Evolutionary conservation across 2,797 vertebrate genomes (phyloP).

Genomic region (Hoplostethus atlanticus): DNA sequence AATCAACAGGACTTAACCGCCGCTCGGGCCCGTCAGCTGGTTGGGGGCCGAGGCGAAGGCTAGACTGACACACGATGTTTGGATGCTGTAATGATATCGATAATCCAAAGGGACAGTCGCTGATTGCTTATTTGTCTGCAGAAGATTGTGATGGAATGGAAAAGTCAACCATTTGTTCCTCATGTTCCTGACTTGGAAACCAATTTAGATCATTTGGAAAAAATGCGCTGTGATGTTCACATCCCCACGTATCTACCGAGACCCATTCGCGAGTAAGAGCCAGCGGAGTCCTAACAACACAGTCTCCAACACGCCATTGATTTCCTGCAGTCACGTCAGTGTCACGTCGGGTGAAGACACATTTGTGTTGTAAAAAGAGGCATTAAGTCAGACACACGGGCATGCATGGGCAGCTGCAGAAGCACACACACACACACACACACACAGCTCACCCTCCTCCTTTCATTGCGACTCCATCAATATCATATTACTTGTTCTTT

Average conservation of each 20-base stretch:
- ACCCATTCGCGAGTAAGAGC: slow-evolving; percentile 41
- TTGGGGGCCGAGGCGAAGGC: slow-evolving; percentile 11
- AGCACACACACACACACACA: slow-evolving; percentile 34
- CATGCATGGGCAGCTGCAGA: slow-evolving; percentile 21
- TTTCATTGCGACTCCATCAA: slow-evolving; percentile 75
- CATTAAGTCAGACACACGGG: slow-evolving; percentile 62
- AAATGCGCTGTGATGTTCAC: neutral
- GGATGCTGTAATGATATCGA: slow-evolving; percentile 6
- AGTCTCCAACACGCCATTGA: slow-evolving; percentile 62
- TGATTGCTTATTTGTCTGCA: neutral
- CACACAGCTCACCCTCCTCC: slow-evolving; percentile 44
- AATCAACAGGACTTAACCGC: slow-evolving; percentile 3
- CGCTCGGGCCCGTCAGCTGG: slow-evolving; percentile 39
- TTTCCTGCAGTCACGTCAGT: slow-evolving; percentile 72
- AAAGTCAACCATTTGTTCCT: neutral
- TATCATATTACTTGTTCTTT: slow-evolving; percentile 86
- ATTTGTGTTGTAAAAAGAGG: slow-evolving; percentile 75
- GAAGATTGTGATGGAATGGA: neutral
- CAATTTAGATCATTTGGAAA: slow-evolving; percentile 22
- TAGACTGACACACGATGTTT: neutral
- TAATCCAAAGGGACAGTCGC: neutral
- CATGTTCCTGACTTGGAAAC: slow-evolving; percentile 13
- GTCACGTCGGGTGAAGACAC: slow-evolving; percentile 64
- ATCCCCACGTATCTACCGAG: slow-evolving; percentile 24
- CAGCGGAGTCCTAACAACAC: slow-evolving; percentile 41